Evolutionary conservation across 1,140 invertebrate genomes (phyloP).

Genomic region (Platorchestia sp.): DNA sequence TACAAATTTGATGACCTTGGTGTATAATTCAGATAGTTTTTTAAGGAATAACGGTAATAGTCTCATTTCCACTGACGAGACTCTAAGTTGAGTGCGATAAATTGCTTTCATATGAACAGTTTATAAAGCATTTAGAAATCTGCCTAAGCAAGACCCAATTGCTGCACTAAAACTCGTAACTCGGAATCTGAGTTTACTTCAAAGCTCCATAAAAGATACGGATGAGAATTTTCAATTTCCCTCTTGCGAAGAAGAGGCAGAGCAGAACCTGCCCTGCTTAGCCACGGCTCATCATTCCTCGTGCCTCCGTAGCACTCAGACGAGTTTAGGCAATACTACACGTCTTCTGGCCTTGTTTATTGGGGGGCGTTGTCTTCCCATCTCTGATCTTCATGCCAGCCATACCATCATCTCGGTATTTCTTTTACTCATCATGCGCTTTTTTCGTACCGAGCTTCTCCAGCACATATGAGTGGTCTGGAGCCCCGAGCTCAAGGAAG

Average conservation of each 20-base stretch:
- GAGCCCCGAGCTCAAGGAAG: not conserved
- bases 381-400: not conserved
- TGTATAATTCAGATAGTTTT: no score
- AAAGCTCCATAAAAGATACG: not conserved
- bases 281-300: not conserved
- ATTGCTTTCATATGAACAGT: not conserved
- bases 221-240: not conserved
- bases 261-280: not conserved
- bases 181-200: no score
- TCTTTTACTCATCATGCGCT: not conserved
- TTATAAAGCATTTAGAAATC: not conserved
- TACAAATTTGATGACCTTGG: no score
- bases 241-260: not conserved
- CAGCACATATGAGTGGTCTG: not conserved
- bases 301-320: not conserved
- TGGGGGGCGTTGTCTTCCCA: constrained; percentile 12
- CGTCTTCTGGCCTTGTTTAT: not conserved
- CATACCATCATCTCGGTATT: not conserved
- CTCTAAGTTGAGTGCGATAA: not conserved
- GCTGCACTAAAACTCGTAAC: no score
- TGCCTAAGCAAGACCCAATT: not conserved
- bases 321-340: not conserved
- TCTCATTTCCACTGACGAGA: no score
- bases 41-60: no score
- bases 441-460: not conserved